Percentiles rank a stretch among this genome's conserved stretches.
Evolutionary conservation across 2,113 vertebrate species (phyloP).

Genomic region (Erinaceus europaeus): DNA sequence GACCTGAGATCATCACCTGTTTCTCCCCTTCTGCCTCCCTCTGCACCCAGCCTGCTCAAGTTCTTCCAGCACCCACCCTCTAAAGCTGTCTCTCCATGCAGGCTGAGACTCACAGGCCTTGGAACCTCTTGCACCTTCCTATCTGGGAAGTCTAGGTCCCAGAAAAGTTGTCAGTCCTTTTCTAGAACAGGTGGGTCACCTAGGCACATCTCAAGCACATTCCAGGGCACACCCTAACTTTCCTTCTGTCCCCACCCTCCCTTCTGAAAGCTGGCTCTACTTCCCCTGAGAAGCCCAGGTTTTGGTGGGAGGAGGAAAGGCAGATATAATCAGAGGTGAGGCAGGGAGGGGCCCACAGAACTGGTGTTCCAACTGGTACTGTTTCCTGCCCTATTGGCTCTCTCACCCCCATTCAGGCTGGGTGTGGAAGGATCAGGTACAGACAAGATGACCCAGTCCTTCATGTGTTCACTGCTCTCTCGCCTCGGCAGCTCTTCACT

Average conservation of each 20-base stretch:
- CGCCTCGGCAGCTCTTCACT: neutral
- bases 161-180: slow-evolving; percentile 5
- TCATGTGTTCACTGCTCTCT: slow-evolving; percentile 9
- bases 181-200: slow-evolving; percentile 45
- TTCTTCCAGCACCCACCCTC: neutral
- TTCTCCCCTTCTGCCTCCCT: neutral
- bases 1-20: neutral
- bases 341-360: slow-evolving; percentile 68
- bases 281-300: slow-evolving; percentile 38
- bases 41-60: neutral
- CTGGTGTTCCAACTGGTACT: slow-evolving; percentile 62
- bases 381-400: slow-evolving; percentile 62
- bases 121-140: slow-evolving; percentile 25
- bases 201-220: slow-evolving; percentile 20
- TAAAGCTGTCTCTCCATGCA: slow-evolving; percentile 41
- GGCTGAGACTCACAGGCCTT: slow-evolving; percentile 34
- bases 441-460: slow-evolving; percentile 47
- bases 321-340: slow-evolving; percentile 68
- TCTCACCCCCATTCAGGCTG: slow-evolving; percentile 38
- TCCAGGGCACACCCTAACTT: slow-evolving; percentile 43
- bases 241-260: slow-evolving; percentile 42
- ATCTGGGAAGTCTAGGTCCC: slow-evolving; percentile 42
- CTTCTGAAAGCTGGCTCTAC: slow-evolving; percentile 9
- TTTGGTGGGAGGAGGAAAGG: slow-evolving; percentile 57
- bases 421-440: slow-evolving; percentile 62